Conservation (phyloP, 92 coral and sea anemone species). For the Palythoa heliodiscus region DNA sequence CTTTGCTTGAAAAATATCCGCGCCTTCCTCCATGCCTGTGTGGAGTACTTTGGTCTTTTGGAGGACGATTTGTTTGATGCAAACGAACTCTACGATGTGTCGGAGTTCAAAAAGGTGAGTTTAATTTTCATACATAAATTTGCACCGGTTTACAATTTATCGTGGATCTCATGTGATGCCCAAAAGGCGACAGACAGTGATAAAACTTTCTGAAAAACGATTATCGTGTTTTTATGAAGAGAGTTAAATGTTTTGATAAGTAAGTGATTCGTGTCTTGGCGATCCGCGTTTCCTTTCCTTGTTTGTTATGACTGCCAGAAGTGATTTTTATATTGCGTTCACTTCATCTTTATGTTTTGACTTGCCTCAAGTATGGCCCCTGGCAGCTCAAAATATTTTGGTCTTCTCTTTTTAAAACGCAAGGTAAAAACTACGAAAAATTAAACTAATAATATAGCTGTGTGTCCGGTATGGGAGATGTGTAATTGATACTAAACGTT, state of each 20-base stretch:
- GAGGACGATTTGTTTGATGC: constrained; percentile 88
- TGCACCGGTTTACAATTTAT: neutral
- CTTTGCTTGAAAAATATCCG: constrained; percentile 94
- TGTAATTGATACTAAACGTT: too few species aligned
- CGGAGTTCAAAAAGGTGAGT: constrained; percentile 93
- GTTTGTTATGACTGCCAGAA: neutral
- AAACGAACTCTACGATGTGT: constrained; percentile 89
- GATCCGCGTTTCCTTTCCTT: neutral
- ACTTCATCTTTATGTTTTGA: too few species aligned
- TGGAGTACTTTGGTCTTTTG: constrained; percentile 71
- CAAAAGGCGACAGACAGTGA: neutral
- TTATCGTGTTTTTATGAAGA: neutral
- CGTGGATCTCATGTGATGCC: neutral
- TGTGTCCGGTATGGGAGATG: too few species aligned
- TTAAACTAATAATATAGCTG: too few species aligned
- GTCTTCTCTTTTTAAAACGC: too few species aligned
- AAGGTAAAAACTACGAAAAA: too few species aligned
- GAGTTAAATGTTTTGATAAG: neutral
- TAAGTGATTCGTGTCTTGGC: neutral
- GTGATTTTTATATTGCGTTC: neutral
- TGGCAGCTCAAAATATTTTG: too few species aligned
- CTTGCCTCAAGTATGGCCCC: too few species aligned
- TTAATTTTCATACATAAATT: neutral
- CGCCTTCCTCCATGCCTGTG: constrained; percentile 83
- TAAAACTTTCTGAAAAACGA: neutral